phyloP scores from a whole-genome alignment of 2,113 vertebrate species.

The Lanius ludovicianus region DNA sequence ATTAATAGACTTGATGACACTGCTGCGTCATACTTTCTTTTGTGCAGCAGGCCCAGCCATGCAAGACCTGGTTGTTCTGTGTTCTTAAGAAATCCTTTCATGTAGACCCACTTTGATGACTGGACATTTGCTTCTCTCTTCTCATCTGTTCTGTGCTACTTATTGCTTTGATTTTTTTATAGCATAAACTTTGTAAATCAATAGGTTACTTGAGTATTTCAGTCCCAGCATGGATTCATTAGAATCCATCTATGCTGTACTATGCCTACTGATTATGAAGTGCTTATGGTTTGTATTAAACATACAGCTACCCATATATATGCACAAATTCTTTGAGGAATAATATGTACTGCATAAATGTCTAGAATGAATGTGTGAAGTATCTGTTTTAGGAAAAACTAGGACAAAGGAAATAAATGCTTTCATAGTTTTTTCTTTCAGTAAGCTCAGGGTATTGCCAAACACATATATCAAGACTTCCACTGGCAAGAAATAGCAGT shows the following conservation, averaged over 20 bases:
- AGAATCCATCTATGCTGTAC: background rate
- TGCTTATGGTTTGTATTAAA: background rate
- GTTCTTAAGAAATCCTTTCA: background rate
- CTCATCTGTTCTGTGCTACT: background rate
- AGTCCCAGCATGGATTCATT: background rate
- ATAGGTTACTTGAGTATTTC: background rate
- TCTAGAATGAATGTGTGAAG: background rate
- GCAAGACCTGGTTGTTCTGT: background rate
- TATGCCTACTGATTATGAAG: background rate
- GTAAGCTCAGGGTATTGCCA: background rate
- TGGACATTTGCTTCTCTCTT: background rate
- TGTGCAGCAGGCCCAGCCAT: background rate
- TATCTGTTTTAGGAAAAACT: background rate
- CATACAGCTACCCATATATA: background rate
- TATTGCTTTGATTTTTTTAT: background rate
- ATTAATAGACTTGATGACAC: background rate
- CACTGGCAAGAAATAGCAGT: background rate
- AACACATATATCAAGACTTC: background rate
- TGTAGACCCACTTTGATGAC: background rate
- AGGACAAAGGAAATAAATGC: background rate
- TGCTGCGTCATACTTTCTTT: background rate
- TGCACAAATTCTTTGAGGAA: background rate
- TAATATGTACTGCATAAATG: background rate
- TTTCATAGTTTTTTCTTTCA: background rate
- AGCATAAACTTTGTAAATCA: background rate